Evolutionary conservation across 2,113 vertebrate species (phyloP), one percentile per base, ranked within the genome.

Genomic region (Nestor notabilis): DNA sequence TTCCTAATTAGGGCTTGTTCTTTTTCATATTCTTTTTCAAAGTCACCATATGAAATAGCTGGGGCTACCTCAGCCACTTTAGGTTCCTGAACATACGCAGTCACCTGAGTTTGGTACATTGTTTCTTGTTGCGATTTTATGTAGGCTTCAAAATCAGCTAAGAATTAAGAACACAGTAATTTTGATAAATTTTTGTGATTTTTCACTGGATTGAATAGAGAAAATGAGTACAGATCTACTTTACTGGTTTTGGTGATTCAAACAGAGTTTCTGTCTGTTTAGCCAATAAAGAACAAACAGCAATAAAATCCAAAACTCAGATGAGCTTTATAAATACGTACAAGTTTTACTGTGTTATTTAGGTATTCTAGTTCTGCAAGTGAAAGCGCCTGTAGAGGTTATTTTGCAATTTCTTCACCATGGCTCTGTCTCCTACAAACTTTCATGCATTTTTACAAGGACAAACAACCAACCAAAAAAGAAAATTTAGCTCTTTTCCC

Each of bases 141-240:
- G 90, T 99, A 98, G 65, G 98, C 96, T 79, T 99, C 99, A 29
- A 99, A 99, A 95, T 99, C 98, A 98, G 98, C 99, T 99, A 98
- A 82, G 72, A 95, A 88, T 81, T 78, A 93, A 97, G 55, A 94
- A 80, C 4, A 78, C 10, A 52, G 80, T 80, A 39, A 78, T 65
- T 93, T 88, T 95, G 13, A 8, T 93, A 83, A 89, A 15, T 39
- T 39, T 58, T 43, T 63, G 20, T 50, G 4, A 4, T 37, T 84
- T 86, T 86, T 68, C 13, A 83, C 5, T 75, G 33, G 6, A 56
- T 15, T 72, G 17, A 80, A 74, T 2, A 6, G 21, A 85, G 27
- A 82, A 94, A 93, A 88, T 5, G 70, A 92, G 11, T 37, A n/a
- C 46, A 69, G 50, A 69, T 11, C 79, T 52, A 55, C 69, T 95